Percentiles rank a stretch among this genome's conserved stretches.
Evolutionary conservation across 2,888 invertebrate genomes (phyloP).

Genomic region (Mycogona germanica): DNA sequence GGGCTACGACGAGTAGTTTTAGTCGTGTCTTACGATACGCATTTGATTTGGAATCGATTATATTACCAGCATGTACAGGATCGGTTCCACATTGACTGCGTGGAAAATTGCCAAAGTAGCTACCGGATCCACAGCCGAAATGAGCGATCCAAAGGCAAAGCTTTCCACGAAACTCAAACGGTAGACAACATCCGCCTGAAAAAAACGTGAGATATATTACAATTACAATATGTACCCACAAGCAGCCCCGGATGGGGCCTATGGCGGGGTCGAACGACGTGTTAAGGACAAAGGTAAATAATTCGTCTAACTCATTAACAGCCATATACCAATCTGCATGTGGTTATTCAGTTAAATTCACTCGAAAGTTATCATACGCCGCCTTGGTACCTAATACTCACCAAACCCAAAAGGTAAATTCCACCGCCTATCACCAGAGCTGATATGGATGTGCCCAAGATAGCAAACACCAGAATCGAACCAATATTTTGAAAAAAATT

Average conservation of each 20-base stretch:
- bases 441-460: conserved; percentile 92
- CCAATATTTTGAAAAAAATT: conserved; percentile 84
- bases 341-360: background rate
- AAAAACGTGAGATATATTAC: too few species aligned
- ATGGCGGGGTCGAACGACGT: background rate
- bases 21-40: too few species aligned
- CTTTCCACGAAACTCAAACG: conserved; percentile 89
- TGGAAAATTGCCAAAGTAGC: conserved; percentile 98
- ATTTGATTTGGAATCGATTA: too few species aligned
- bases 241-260: too few species aligned
- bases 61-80: conserved; percentile 98
- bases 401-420: conserved; percentile 84
- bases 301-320: background rate
- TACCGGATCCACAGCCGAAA: conserved; percentile 98
- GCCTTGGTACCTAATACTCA: too few species aligned
- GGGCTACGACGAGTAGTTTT: too few species aligned
- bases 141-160: conserved; percentile 95
- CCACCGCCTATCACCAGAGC: conserved; percentile 95
- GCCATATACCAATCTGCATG: background rate
- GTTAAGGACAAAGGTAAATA: background rate
- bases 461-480: conserved; percentile 96
- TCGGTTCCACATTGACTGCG: conserved; percentile 91
- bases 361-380: too few species aligned
- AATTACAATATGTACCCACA: too few species aligned
- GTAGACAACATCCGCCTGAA: conserved; percentile 55